phyloP scores from a whole-genome alignment of 2,797 vertebrate genomes.

The Halcyon leucocephala region DNA sequence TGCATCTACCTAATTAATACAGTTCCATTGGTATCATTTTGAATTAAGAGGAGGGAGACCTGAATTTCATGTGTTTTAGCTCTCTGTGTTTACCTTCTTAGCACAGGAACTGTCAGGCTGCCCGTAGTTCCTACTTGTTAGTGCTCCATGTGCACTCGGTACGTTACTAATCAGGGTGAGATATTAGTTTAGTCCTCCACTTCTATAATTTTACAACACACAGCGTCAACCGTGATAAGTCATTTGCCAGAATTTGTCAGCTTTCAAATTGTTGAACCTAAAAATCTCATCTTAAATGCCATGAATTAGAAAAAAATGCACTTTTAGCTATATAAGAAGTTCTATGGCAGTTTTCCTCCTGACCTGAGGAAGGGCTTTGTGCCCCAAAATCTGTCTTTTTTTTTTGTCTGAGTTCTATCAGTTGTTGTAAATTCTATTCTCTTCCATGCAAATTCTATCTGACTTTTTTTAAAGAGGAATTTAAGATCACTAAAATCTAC shows the following conservation, averaged over 20 bases:
- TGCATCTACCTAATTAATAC: background rate
- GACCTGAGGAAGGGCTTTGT: slow-evolving; percentile 26
- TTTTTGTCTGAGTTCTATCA: background rate
- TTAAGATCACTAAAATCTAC: background rate
- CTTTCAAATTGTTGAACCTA: background rate
- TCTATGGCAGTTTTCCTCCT: background rate
- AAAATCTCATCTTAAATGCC: background rate
- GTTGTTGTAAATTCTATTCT: background rate
- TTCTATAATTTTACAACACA: background rate
- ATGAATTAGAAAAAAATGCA: background rate
- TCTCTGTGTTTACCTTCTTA: background rate
- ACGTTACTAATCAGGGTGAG: background rate
- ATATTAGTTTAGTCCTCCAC: background rate
- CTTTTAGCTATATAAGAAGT: background rate
- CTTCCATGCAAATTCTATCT: slow-evolving; percentile 16
- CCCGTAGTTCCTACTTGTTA: background rate
- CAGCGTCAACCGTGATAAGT: background rate
- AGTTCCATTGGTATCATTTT: background rate
- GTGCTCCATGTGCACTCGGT: background rate
- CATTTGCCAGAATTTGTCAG: background rate
- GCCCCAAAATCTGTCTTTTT: background rate
- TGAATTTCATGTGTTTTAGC: background rate
- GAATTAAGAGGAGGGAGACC: background rate
- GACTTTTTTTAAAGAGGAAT: background rate
- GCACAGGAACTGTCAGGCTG: background rate